Conservation (phyloP, 2,888 invertebrate species). For the Oscheius myriophilus region DNA sequence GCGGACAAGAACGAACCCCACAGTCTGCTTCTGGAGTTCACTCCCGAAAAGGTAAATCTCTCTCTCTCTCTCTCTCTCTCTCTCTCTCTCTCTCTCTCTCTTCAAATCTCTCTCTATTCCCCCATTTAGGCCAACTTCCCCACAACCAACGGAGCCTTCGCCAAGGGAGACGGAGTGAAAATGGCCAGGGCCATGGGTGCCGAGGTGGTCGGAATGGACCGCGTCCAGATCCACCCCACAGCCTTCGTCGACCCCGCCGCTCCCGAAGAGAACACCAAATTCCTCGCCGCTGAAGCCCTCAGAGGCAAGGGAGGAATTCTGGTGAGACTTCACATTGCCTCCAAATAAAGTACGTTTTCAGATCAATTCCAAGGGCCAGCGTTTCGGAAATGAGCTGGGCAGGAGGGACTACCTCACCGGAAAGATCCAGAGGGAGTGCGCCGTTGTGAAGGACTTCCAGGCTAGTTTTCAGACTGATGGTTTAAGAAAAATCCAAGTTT, state of each 20-base stretch:
- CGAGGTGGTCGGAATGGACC: constrained; percentile 64
- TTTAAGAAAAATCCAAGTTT: constrained; percentile 22
- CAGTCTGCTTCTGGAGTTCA: constrained; percentile 66
- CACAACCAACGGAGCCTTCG: constrained; percentile 70
- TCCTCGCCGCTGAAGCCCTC: constrained; percentile 70
- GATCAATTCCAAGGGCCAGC: constrained; percentile 62
- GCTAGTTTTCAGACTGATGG: constrained; percentile 1
- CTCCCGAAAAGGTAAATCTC: constrained; percentile 42
- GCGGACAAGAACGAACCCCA: constrained; percentile 58
- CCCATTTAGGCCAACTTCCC: constrained; percentile 48
- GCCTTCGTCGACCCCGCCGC: constrained; percentile 69
- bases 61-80: neutral
- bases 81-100: no score
- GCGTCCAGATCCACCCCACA: constrained; percentile 68
- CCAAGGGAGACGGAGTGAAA: constrained; percentile 67
- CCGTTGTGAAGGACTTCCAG: constrained; percentile 38
- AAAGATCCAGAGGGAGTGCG: constrained; percentile 60
- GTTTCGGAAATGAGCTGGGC: constrained; percentile 70
- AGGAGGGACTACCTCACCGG: constrained; percentile 67
- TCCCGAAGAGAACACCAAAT: constrained; percentile 66
- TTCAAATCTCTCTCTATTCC: neutral
- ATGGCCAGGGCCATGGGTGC: constrained; percentile 69
- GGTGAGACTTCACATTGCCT: constrained; percentile 34
- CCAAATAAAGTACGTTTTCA: constrained; percentile 25
- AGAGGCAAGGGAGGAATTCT: constrained; percentile 69